A percentile compares a stretch with the other conserved stretches of the same genome.
These are phyloP conservation scores for Prinia subflava DNA, from an alignment of 2,113 vertebrate genomes.

Conservation along the genomic window DNA sequence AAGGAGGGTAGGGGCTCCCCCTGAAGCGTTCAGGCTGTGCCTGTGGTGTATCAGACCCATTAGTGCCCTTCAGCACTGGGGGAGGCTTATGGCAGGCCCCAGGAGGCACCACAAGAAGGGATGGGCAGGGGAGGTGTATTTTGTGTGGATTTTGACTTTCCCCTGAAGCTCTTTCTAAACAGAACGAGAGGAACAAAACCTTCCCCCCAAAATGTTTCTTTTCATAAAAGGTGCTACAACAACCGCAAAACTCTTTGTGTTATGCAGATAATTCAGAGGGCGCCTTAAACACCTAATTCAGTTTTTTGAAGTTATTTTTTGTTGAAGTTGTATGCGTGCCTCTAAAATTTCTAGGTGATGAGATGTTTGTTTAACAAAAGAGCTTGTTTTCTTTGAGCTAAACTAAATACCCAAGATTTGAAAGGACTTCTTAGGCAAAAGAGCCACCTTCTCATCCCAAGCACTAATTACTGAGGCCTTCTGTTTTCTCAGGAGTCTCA, in stretches of 20 bases:
- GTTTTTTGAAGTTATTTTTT: constrained; percentile 10
- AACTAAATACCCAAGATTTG: background rate
- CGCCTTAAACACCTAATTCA: background rate
- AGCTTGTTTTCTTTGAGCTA: constrained; percentile 16
- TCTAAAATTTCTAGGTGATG: background rate
- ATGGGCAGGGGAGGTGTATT: background rate
- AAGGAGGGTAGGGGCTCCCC: background rate
- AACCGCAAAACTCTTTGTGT: background rate
- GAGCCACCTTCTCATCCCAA: background rate
- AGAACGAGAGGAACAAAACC: background rate
- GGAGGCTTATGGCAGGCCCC: too few relatives aligned
- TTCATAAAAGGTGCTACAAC: background rate
- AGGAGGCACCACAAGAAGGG: background rate
- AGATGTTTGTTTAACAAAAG: constrained; percentile 27
- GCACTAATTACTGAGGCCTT: constrained; percentile 11
- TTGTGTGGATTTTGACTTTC: background rate
- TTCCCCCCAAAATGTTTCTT: background rate
- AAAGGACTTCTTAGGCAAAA: background rate
- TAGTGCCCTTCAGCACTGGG: rapidly evolving
- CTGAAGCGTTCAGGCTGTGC: rapidly evolving
- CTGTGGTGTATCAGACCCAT: background rate
- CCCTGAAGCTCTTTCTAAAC: background rate
- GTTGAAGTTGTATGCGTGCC: background rate
- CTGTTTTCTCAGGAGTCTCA: background rate
- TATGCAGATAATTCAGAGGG: background rate